Evolutionary conservation across 2,888 invertebrate genomes (phyloP).

Genomic region (Rutpela maculata): DNA sequence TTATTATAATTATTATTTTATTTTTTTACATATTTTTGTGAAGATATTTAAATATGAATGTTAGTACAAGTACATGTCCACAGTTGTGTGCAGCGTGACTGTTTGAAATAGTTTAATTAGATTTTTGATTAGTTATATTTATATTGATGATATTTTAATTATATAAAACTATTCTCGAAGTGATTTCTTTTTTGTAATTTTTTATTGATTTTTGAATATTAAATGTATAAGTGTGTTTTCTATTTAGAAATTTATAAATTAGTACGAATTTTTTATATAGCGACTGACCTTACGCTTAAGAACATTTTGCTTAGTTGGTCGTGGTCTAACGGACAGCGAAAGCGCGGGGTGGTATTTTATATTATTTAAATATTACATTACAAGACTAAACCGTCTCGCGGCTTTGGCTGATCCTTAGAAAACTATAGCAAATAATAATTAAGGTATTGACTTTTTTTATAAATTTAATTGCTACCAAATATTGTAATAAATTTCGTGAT

Average conservation of each 20-base stretch:
- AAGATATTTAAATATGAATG: conserved; percentile 75
- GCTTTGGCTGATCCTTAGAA: conserved; percentile 65
- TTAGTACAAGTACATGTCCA: conserved; percentile 74
- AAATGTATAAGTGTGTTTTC: conserved; percentile 74
- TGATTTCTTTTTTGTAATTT: conserved; percentile 71
- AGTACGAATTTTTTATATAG: conserved; percentile 69
- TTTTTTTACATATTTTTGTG: conserved; percentile 76
- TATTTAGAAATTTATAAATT: conserved; percentile 74
- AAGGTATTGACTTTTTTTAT: conserved; percentile 71
- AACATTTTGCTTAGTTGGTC: conserved; percentile 66
- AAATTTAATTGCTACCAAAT: conserved; percentile 75
- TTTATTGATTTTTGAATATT: conserved; percentile 73
- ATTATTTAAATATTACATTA: conserved; percentile 58
- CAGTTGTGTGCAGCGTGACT: conserved; percentile 73
- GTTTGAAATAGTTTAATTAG: conserved; percentile 73
- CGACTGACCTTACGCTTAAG: conserved; percentile 69
- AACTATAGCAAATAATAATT: conserved; percentile 69
- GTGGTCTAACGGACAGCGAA: conserved; percentile 62
- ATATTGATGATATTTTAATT: conserved; percentile 74
- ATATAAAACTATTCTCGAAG: conserved; percentile 70
- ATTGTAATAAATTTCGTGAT: conserved; percentile 75
- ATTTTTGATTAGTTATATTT: conserved; percentile 73
- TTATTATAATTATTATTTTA: conserved; percentile 75
- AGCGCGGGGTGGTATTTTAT: conserved; percentile 61
- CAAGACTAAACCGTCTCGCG: conserved; percentile 68